phyloP scores from a whole-genome alignment of 2,113 vertebrate genomes.

The Clupea harengus region DNA sequence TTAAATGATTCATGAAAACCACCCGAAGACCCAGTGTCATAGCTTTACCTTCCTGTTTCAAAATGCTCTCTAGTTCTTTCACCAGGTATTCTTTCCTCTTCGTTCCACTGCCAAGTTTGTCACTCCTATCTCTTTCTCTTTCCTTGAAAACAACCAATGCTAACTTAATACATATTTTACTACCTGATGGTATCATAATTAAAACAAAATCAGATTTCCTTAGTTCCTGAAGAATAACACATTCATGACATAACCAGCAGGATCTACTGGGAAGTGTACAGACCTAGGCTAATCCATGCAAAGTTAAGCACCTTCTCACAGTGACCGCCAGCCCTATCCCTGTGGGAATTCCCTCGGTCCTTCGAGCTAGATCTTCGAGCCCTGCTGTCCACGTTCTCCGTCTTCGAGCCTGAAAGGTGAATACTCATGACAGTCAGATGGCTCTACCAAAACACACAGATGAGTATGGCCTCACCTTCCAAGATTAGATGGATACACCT shows the following conservation, averaged over 20 bases:
- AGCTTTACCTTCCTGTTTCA: constrained; percentile 83
- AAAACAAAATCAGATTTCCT: not conserved
- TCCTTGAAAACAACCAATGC: constrained; percentile 60
- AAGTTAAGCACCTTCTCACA: not conserved
- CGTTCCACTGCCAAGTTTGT: constrained; percentile 33
- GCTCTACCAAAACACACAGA: not conserved
- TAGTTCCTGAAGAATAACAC: not conserved
- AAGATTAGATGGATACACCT: not conserved
- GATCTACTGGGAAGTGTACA: not conserved
- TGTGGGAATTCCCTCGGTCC: not conserved
- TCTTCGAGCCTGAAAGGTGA: not conserved
- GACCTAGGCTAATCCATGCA: not conserved
- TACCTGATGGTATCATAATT: too few relatives aligned
- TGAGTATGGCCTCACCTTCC: not conserved
- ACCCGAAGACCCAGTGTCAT: not conserved
- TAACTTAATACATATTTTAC: not conserved
- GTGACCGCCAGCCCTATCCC: not conserved
- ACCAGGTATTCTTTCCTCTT: constrained; percentile 80
- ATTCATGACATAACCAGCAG: not conserved
- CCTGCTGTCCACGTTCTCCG: not conserved
- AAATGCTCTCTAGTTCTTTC: constrained; percentile 82
- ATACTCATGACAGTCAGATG: not conserved
- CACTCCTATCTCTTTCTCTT: constrained; percentile 73
- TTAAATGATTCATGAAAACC: not conserved
- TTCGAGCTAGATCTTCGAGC: not conserved